Evolutionary conservation across 2,888 invertebrate species (phyloP), one percentile per base, ranked within the genome.

Genomic region (Gonocerus acuteangulatus): DNA sequence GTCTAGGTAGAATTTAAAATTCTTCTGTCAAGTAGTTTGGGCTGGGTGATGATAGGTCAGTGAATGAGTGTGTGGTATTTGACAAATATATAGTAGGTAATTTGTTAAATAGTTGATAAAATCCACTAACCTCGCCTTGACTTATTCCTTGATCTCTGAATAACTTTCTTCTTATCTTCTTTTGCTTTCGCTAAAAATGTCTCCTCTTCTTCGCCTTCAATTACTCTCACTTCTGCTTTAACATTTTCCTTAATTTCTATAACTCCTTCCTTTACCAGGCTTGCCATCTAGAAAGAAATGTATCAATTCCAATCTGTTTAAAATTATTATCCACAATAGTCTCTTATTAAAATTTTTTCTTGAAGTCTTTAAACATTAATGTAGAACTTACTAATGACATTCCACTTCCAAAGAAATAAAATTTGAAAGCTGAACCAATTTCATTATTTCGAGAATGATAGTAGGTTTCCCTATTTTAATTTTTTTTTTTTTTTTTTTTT

Each of bases 151-250:
- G 54, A 54, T 39, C 42, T 52, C 13, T 60, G 45, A 9, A 42
- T 15, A 32, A 63, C 45, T n/a, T 62, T 66, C 49, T 51, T 51
- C 44, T 62, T 63, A 27, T 61, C 58, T 64, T 82, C 81, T 0
- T 80, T 73, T 21, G 82, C 82, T 70, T 83, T 84, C 59, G 79
- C 78, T 58, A 86, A 73, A 70, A 82, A 85, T 15, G 77, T 76
- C 16, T 81, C 80, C 70, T 89, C 88, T 70, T 87, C 88, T 0
- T 86, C 87, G 1, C 83, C 87, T 73, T 84, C 84, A 1, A 89
- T 71, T 0, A 81, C 72, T 62, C 78, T 77, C 60, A 82, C 76
- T 1, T 32, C 81, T 15, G 27, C 80, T 1, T 74, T 72, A 0
- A 79, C 79, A 60, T 77, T 74, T 18, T 74, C 63, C n/a, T 69